Percentiles rank a stretch among this genome's conserved stretches.
phyloP scores from a whole-genome alignment of 2,888 invertebrate species.

The Palloptera scutellata region DNA sequence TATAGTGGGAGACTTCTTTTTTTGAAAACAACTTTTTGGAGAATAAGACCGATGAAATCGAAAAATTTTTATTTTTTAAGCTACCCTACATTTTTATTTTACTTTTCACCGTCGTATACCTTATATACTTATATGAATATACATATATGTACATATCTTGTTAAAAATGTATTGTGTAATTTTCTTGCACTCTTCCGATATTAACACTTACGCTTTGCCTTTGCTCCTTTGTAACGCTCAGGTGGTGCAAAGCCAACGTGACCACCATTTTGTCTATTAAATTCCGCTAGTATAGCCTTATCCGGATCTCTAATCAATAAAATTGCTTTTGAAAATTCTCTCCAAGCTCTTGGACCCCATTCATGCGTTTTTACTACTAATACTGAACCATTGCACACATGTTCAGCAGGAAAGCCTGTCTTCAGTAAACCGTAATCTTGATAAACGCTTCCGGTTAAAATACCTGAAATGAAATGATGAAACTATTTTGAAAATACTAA shows the following conservation, averaged over 20 bases:
- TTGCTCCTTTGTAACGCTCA: constrained; percentile 70
- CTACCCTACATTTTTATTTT: too few relatives aligned
- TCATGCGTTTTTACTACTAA: constrained; percentile 83
- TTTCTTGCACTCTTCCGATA: too few relatives aligned
- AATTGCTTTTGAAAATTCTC: constrained; percentile 72
- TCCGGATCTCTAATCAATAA: constrained; percentile 76
- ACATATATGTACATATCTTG: too few relatives aligned
- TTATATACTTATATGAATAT: too few relatives aligned
- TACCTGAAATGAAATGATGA: constrained; percentile 67
- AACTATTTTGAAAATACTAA: too few relatives aligned
- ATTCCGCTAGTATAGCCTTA: constrained; percentile 76
- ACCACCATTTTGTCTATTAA: constrained; percentile 81
- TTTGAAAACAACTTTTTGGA: too few relatives aligned
- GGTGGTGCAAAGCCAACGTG: constrained; percentile 81
- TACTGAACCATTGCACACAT: constrained; percentile 78
- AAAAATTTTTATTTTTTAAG: too few relatives aligned
- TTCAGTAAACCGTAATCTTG: constrained; percentile 80
- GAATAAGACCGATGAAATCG: too few relatives aligned
- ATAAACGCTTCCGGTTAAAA: constrained; percentile 81
- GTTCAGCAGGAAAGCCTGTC: constrained; percentile 83
- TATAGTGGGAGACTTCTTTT: too few relatives aligned
- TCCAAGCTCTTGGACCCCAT: constrained; percentile 70
- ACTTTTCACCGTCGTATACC: too few relatives aligned
- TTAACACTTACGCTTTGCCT: constrained; percentile 68
- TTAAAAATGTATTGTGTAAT: too few relatives aligned